Conservation (phyloP, 2,797 vertebrate species). For the Galago senegalensis region DNA sequence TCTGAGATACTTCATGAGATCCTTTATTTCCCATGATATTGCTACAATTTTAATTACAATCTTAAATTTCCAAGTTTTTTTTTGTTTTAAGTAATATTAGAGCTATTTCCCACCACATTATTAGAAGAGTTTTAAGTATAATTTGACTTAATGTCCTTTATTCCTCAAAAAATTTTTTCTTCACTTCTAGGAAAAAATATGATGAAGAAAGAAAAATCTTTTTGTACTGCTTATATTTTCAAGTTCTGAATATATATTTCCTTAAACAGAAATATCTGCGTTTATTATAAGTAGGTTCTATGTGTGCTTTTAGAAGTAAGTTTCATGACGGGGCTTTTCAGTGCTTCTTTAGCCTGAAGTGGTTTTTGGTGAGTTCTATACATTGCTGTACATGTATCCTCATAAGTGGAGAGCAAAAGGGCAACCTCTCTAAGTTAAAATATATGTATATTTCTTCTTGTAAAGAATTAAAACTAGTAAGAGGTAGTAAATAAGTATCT, state of each 20-base stretch:
- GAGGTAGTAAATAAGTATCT: background rate
- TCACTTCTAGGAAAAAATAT: background rate
- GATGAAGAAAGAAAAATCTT: background rate
- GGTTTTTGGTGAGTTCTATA: background rate
- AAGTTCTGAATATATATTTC: background rate
- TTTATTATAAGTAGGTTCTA: background rate
- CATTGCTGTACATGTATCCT: background rate
- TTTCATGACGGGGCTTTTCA: background rate
- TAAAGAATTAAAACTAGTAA: background rate
- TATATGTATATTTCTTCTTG: background rate
- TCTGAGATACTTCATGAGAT: background rate
- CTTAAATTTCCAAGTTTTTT: background rate
- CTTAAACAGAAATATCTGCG: background rate
- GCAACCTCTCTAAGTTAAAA: background rate
- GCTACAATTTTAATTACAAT: background rate
- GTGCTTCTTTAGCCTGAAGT: background rate
- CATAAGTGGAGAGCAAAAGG: background rate
- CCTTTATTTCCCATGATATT: background rate
- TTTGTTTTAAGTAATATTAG: constrained; percentile 14
- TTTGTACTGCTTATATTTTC: background rate
- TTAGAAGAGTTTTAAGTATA: constrained; percentile 10
- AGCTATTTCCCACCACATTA: background rate
- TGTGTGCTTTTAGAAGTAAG: background rate
- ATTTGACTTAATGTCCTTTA: background rate
- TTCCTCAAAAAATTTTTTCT: background rate